phyloP scores from a whole-genome alignment of 2,888 invertebrate genomes.

The Metallyticus violacea region DNA sequence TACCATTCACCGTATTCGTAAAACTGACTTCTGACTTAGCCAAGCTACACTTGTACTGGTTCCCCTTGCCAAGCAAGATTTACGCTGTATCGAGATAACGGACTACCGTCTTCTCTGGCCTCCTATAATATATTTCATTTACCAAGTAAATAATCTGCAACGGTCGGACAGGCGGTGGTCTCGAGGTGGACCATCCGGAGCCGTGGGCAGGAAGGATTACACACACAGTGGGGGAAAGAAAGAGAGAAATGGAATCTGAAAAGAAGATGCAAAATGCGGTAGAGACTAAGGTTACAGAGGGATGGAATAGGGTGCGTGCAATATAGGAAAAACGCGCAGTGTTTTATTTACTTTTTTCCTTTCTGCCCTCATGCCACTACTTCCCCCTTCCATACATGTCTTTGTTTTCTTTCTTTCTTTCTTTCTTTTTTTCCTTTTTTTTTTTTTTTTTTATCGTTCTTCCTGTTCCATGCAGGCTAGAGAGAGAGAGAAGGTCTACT shows the following conservation, averaged over 20 bases:
- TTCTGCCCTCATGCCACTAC: too few relatives aligned
- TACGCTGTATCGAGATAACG: neutral
- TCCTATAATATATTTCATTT: neutral
- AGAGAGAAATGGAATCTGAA: neutral
- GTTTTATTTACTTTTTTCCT: neutral
- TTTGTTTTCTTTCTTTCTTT: neutral
- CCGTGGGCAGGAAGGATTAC: neutral
- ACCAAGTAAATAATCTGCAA: neutral
- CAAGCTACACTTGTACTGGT: too few relatives aligned
- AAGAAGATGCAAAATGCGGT: constrained; percentile 1
- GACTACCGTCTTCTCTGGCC: neutral
- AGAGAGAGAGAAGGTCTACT: too few relatives aligned
- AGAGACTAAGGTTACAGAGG: neutral
- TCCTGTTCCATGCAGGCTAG: neutral
- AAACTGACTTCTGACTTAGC: too few relatives aligned
- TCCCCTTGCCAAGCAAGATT: neutral
- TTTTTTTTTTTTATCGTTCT: neutral
- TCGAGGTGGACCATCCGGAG: neutral
- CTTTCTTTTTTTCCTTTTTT: neutral
- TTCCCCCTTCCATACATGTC: too few relatives aligned
- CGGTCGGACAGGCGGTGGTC: neutral
- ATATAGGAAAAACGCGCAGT: constrained; percentile 1
- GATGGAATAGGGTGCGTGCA: neutral
- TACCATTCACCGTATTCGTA: too few relatives aligned
- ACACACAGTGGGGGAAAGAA: neutral